Conservation (phyloP, 2,797 vertebrate genomes). For the Strix occidentalis region DNA sequence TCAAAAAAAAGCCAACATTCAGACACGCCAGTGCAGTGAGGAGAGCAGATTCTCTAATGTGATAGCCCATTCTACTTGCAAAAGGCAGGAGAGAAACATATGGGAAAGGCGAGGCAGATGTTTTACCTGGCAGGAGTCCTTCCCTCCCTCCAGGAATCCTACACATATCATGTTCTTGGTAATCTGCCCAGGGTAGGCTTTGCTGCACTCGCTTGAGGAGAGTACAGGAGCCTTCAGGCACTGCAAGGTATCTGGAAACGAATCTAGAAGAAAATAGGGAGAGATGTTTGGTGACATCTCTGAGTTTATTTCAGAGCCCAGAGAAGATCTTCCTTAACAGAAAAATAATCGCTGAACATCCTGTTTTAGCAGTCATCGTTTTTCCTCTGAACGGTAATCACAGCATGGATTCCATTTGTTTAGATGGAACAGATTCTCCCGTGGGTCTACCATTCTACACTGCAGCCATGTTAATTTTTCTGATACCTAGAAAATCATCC, state of each 20-base stretch:
- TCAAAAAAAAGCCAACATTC: background rate
- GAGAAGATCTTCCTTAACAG: background rate
- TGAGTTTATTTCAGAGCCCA: background rate
- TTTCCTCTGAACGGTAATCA: background rate
- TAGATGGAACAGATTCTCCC: background rate
- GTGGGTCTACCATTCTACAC: background rate
- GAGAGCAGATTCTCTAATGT: background rate
- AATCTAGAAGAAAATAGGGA: slow-evolving; percentile 33
- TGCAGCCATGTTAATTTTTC: background rate
- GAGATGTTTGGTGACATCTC: background rate
- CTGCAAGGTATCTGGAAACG: slow-evolving; percentile 34
- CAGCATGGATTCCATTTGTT: background rate
- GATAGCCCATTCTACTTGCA: background rate
- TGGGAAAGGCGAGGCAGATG: background rate
- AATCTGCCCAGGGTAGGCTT: slow-evolving; percentile 31
- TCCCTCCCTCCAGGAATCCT: slow-evolving; percentile 50
- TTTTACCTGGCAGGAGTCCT: slow-evolving; percentile 65
- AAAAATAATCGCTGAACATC: background rate
- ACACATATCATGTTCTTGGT: slow-evolving; percentile 43
- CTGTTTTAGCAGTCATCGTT: background rate
- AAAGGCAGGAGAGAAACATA: background rate
- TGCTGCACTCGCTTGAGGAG: background rate
- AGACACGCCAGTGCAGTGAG: background rate
- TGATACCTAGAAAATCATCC: background rate
- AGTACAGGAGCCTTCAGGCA: background rate